These are phyloP conservation scores for Leptopilina clavipes DNA, from an alignment of 1,140 invertebrate genomes.

Conservation along the genomic window DNA sequence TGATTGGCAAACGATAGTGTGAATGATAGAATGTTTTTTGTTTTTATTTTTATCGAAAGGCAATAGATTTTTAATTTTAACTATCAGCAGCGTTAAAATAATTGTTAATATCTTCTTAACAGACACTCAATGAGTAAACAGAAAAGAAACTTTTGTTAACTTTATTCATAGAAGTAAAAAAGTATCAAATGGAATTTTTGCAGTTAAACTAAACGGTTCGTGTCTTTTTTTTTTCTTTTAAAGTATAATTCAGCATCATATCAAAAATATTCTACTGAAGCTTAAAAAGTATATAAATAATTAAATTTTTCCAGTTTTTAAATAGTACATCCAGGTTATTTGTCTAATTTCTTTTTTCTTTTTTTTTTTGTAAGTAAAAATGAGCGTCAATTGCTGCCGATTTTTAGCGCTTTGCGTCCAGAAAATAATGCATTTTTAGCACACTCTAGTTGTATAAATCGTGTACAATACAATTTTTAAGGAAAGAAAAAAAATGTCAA, in stretches of 20 bases:
- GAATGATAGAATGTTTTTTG: background rate
- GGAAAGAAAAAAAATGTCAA: background rate
- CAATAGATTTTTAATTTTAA: background rate
- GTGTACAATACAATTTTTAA: slow-evolving; percentile 35
- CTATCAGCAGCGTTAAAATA: background rate
- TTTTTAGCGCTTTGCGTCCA: slow-evolving; percentile 24
- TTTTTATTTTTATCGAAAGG: background rate
- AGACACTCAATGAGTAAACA: no score
- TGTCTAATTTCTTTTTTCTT: slow-evolving; percentile 40
- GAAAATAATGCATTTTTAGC: slow-evolving; percentile 17
- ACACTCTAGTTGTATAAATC: slow-evolving; percentile 36
- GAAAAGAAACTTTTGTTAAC: background rate
- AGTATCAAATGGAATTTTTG: background rate
- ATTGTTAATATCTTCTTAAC: no score
- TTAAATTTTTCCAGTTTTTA: slow-evolving; percentile 18
- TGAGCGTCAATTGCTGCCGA: slow-evolving; percentile 20
- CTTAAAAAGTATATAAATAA: slow-evolving; percentile 30
- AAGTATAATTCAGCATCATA: background rate
- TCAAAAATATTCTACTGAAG: slow-evolving; percentile 6
- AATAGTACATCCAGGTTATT: slow-evolving; percentile 47
- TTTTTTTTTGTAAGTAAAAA: slow-evolving; percentile 39
- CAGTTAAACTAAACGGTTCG: background rate
- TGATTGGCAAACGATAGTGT: slow-evolving; percentile 27
- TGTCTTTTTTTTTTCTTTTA: background rate
- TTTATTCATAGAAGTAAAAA: no score